Evolutionary conservation across 2,113 vertebrate species (phyloP).

Genomic region (Parus major): DNA sequence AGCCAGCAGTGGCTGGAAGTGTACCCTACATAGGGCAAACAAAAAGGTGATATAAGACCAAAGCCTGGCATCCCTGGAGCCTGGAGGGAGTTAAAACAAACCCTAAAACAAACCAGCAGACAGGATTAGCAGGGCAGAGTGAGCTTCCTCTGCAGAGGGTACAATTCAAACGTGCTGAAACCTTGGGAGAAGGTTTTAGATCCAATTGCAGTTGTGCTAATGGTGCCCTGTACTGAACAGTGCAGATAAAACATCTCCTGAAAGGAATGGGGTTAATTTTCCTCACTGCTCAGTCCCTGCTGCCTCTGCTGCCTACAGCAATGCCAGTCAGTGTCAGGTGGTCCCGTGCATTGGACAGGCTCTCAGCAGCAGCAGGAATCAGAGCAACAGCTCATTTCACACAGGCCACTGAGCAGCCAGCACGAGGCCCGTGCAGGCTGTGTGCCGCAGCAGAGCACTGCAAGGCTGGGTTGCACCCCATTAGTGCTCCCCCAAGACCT

Average conservation of each 20-base stretch:
- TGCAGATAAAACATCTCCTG: not conserved
- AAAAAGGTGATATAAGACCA: not conserved
- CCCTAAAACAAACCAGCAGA: not conserved
- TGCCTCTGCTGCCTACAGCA: not conserved
- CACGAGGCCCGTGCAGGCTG: not conserved
- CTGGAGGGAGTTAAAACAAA: not conserved
- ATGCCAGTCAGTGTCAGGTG: not conserved
- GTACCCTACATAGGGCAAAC: not conserved
- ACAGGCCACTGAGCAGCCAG: slow-evolving; percentile 46
- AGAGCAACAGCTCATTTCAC: slow-evolving; percentile 21
- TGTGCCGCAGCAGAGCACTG: not conserved
- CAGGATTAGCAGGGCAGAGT: not conserved
- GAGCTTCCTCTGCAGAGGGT: not conserved
- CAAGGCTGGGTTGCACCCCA: slow-evolving; percentile 16
- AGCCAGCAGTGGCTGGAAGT: not conserved
- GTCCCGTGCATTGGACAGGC: not conserved
- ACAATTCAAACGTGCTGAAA: not conserved
- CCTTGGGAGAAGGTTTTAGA: not conserved
- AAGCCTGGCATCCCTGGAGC: not conserved
- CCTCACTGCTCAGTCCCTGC: not conserved
- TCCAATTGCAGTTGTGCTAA: rapidly evolving
- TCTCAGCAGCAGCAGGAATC: not conserved
- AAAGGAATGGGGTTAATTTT: not conserved
- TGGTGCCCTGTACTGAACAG: not conserved
- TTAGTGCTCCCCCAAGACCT: not conserved